Evolutionary conservation across 2,113 vertebrate genomes (phyloP).

Genomic region (Eurystomus gularis): DNA sequence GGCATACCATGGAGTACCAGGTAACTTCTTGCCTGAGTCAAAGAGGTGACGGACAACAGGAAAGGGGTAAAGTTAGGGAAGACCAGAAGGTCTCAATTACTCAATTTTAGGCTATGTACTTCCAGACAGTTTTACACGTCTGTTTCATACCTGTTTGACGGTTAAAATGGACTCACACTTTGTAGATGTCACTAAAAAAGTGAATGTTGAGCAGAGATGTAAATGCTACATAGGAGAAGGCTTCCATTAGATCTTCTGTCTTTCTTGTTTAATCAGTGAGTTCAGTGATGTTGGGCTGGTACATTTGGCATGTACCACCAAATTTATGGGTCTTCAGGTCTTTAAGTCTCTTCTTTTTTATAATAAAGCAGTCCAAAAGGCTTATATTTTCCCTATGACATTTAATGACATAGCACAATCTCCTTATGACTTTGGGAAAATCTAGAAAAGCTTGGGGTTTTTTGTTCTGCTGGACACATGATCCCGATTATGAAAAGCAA

Average conservation of each 20-base stretch:
- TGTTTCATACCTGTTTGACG: background rate
- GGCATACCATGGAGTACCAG: accelerated
- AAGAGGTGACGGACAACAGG: background rate
- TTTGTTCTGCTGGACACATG: background rate
- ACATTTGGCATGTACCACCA: background rate
- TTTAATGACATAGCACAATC: background rate
- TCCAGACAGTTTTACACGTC: background rate
- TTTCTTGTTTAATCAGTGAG: background rate
- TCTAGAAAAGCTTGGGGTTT: accelerated
- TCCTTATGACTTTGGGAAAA: background rate
- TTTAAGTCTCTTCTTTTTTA: background rate
- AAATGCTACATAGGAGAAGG: background rate
- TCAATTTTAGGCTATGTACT: background rate
- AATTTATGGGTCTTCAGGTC: background rate
- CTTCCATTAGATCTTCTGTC: background rate
- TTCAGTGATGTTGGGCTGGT: background rate
- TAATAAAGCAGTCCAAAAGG: background rate
- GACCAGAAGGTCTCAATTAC: background rate
- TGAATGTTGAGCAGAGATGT: background rate
- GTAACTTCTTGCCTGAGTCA: background rate
- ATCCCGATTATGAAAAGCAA: background rate
- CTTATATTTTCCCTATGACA: background rate
- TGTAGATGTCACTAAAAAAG: background rate
- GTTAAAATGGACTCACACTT: background rate
- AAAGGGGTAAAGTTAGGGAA: background rate